Conservation (phyloP, 2,888 invertebrate species). For the Cryptophagus acutangulus region DNA sequence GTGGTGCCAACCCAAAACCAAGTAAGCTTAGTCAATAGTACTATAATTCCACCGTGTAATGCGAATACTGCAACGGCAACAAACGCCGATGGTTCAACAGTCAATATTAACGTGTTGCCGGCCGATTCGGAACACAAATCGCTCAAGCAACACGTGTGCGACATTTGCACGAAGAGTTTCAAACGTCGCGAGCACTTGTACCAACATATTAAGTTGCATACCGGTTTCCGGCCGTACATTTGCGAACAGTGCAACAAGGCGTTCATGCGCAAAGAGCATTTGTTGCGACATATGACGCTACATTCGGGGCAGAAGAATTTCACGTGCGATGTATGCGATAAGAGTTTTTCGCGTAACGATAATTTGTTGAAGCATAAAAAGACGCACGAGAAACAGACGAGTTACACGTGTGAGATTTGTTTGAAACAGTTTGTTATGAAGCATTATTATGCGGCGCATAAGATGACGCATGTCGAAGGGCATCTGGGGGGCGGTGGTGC, state of each 20-base stretch:
- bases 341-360: conserved; percentile 54
- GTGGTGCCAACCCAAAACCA: conserved; percentile 27
- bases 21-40: conserved; percentile 24
- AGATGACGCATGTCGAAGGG: conserved; percentile 48
- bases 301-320: conserved; percentile 66
- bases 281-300: conserved; percentile 61
- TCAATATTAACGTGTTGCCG: conserved; percentile 31
- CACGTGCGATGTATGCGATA: conserved; percentile 55
- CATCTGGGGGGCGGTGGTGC: not conserved
- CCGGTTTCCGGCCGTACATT: conserved; percentile 62
- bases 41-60: conserved; percentile 24
- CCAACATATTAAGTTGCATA: conserved; percentile 63
- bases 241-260: conserved; percentile 62
- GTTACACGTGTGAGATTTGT: conserved; percentile 61
- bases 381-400: conserved; percentile 54
- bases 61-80: conserved; percentile 16
- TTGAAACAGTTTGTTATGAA: conserved; percentile 63
- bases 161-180: conserved; percentile 59
- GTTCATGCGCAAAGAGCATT: conserved; percentile 65
- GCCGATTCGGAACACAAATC: too few relatives aligned
- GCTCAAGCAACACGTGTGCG: conserved; percentile 47
- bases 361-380: conserved; percentile 58
- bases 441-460: conserved; percentile 62
- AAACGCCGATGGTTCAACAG: conserved; percentile 25
- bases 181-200: conserved; percentile 66